phyloP scores from a whole-genome alignment of 2,888 invertebrate genomes.

The Plusia festucae region DNA sequence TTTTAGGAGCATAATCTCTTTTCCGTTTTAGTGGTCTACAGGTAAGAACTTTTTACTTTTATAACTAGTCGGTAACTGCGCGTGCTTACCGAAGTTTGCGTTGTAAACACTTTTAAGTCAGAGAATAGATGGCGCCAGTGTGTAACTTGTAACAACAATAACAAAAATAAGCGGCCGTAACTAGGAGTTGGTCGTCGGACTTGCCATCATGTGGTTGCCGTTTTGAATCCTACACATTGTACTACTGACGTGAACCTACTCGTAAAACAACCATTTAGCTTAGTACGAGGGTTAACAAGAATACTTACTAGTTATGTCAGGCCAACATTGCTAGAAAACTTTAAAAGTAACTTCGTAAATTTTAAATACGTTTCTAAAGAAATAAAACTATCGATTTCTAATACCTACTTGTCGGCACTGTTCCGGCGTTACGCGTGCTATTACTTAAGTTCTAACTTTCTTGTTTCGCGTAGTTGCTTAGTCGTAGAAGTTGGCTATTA shows the following conservation, averaged over 20 bases:
- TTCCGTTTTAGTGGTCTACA: slow-evolving; percentile 30
- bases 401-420: too few relatives aligned
- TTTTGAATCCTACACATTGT: too few relatives aligned
- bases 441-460: not conserved
- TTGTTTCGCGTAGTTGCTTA: not conserved
- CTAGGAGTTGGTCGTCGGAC: too few relatives aligned
- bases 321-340: too few relatives aligned
- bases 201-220: too few relatives aligned
- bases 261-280: too few relatives aligned
- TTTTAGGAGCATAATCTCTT: slow-evolving; percentile 27
- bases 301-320: too few relatives aligned
- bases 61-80: slow-evolving; percentile 34
- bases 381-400: slow-evolving; percentile 2
- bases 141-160: slow-evolving; percentile 35
- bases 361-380: slow-evolving; percentile 15
- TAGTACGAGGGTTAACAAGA: too few relatives aligned
- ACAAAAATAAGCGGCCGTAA: too few relatives aligned
- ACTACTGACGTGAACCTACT: too few relatives aligned
- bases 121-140: slow-evolving; percentile 45
- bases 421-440: too few relatives aligned
- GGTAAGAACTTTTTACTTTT: slow-evolving; percentile 44
- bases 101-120: slow-evolving; percentile 49
- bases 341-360: slow-evolving; percentile 24
- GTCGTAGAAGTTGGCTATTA: not conserved
- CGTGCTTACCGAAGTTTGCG: slow-evolving; percentile 43